Conservation (phyloP, 2,888 invertebrate genomes). For the Calameuta filiformis region DNA sequence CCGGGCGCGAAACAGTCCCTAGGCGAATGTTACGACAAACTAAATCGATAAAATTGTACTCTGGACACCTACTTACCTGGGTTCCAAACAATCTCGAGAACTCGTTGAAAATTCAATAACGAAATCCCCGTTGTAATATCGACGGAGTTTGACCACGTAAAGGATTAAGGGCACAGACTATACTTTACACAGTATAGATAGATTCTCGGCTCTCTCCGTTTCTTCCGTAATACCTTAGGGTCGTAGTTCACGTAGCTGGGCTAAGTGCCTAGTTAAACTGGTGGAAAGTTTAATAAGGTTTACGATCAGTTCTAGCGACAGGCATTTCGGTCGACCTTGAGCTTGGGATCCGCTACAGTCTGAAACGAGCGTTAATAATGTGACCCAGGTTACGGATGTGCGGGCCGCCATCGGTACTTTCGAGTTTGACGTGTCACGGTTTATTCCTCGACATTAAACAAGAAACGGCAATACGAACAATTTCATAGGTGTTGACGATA, state of each 20-base stretch:
- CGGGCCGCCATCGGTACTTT: background rate
- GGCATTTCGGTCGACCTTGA: background rate
- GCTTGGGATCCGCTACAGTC: background rate
- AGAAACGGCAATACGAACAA: background rate
- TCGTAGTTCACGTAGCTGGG: background rate
- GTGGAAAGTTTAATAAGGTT: background rate
- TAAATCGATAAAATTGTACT: conserved; percentile 27
- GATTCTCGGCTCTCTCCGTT: background rate
- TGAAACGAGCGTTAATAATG: background rate
- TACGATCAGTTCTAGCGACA: background rate
- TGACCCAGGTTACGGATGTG: background rate
- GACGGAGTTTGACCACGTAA: background rate
- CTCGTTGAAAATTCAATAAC: background rate
- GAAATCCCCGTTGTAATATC: background rate
- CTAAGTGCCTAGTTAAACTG: background rate
- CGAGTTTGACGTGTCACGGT: background rate
- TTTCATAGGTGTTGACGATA: background rate
- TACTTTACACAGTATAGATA: background rate
- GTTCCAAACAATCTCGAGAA: background rate
- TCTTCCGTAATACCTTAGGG: background rate
- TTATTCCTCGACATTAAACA: background rate
- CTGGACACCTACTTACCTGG: conserved; percentile 6
- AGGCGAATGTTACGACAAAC: conserved; percentile 28
- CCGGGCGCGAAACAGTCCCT: conserved; percentile 24
- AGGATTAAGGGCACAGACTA: background rate